Conservation (phyloP, 2,888 invertebrate genomes). For the Andrena dorsata region DNA sequence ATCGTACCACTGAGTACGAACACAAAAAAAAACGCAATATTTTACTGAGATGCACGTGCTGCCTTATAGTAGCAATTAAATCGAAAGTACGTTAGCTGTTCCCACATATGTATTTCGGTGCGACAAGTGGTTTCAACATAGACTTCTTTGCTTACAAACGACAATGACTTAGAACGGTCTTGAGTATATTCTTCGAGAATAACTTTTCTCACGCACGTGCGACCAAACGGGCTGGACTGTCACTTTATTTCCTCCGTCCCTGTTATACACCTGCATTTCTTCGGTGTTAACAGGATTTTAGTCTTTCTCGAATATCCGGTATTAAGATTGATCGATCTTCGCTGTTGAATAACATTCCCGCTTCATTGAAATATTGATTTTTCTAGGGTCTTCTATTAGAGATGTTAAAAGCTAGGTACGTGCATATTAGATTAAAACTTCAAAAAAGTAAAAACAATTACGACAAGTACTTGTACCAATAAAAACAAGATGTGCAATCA, state of each 20-base stretch:
- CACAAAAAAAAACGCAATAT: neutral
- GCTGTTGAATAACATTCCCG: neutral
- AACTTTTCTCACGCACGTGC: conserved; percentile 53
- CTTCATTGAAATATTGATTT: neutral
- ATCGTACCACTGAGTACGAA: neutral
- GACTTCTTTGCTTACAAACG: neutral
- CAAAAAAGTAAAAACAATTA: too few species aligned
- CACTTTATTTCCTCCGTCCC: conserved; percentile 13
- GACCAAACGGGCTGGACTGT: neutral
- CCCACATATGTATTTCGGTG: conserved; percentile 28
- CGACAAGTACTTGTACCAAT: too few species aligned
- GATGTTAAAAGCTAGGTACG: neutral
- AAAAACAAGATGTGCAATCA: too few species aligned
- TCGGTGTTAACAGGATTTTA: neutral
- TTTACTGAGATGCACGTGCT: conserved; percentile 20
- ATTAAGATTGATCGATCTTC: neutral
- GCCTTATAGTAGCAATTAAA: neutral
- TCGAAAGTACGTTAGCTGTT: conserved; percentile 19
- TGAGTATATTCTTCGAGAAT: conserved; percentile 4
- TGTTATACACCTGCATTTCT: conserved; percentile 35
- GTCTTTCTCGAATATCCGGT: conserved; percentile 12
- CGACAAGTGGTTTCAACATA: conserved; percentile 24
- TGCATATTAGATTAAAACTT: neutral
- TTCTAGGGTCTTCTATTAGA: neutral
- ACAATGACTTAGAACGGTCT: neutral